Evolutionary conservation across 2,797 vertebrate genomes (phyloP).

Genomic region (Gymnothorax javanicus): DNA sequence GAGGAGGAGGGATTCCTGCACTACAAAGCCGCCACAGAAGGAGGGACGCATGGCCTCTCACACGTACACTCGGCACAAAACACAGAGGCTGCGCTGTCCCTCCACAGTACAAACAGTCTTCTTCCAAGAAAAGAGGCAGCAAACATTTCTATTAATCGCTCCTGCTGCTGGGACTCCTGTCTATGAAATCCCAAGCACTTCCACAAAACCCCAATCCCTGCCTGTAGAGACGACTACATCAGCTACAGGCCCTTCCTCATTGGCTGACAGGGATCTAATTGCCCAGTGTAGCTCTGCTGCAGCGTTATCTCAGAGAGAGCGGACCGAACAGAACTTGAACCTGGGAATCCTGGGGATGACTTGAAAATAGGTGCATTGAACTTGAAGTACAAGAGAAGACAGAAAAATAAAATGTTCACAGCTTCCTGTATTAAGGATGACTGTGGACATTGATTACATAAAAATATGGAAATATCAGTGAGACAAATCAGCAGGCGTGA

Average conservation of each 20-base stretch:
- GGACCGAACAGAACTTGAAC: slow-evolving; percentile 8
- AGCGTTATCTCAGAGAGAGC: neutral
- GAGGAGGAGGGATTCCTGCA: neutral
- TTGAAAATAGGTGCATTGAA: neutral
- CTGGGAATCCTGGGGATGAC: neutral
- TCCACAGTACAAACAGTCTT: neutral
- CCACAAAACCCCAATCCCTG: neutral
- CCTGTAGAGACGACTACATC: neutral
- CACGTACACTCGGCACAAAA: neutral
- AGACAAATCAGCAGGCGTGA: neutral
- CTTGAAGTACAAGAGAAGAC: neutral
- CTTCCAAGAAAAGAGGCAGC: neutral
- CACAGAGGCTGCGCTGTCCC: neutral
- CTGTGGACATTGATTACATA: neutral
- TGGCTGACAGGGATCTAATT: neutral
- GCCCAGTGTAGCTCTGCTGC: neutral
- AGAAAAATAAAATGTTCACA: too few relatives aligned
- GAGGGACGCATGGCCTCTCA: neutral
- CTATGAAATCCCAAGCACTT: neutral
- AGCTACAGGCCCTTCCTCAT: neutral
- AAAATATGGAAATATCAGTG: neutral
- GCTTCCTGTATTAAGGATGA: neutral
- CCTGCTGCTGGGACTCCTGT: neutral
- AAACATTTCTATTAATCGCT: neutral
- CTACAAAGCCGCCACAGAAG: neutral